Evolutionary conservation across 1,140 invertebrate species (phyloP).

Genomic region (Mya arenaria): DNA sequence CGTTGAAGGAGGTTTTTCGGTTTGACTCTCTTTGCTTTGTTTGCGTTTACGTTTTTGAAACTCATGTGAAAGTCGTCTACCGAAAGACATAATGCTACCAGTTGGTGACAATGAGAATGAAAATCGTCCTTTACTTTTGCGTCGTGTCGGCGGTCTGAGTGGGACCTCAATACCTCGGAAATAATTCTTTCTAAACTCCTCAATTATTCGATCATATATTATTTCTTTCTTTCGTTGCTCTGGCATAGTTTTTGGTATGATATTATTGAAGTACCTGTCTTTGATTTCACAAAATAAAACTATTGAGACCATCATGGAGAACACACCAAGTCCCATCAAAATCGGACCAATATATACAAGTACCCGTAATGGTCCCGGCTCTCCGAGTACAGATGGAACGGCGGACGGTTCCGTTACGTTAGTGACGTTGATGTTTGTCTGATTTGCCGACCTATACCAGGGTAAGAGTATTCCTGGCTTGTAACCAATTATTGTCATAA

Average conservation of each 20-base stretch:
- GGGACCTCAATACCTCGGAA: slow-evolving; percentile 73
- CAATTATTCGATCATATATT: slow-evolving; percentile 71
- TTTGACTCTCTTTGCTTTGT: slow-evolving; percentile 41
- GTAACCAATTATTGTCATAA: slow-evolving; percentile 54
- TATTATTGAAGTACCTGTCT: slow-evolving; percentile 71
- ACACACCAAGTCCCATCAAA: slow-evolving; percentile 74
- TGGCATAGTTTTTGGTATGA: slow-evolving; percentile 62
- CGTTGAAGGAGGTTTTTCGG: slow-evolving; percentile 45
- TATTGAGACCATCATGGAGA: slow-evolving; percentile 72
- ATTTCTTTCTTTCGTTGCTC: slow-evolving; percentile 60
- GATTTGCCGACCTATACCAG: slow-evolving; percentile 15
- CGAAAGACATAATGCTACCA: slow-evolving; percentile 32
- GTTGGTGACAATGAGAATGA: slow-evolving; percentile 35
- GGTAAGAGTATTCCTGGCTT: slow-evolving; percentile 48
- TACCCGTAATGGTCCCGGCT: slow-evolving; percentile 48
- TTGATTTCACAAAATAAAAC: slow-evolving; percentile 77
- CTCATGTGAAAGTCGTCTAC: slow-evolving; percentile 58
- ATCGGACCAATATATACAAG: slow-evolving; percentile 71
- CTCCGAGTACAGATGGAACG: slow-evolving; percentile 31
- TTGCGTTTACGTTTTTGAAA: slow-evolving; percentile 54
- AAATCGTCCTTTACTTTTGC: slow-evolving; percentile 37
- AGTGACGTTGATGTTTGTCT: not conserved
- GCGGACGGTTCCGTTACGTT: slow-evolving; percentile 33
- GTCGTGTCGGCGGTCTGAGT: slow-evolving; percentile 27
- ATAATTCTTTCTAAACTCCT: slow-evolving; percentile 75